Percentiles rank a stretch among this genome's conserved stretches.
These are phyloP conservation scores for Fratercula arctica DNA, from an alignment of 2,797 vertebrate genomes.

Conservation along the genomic window DNA sequence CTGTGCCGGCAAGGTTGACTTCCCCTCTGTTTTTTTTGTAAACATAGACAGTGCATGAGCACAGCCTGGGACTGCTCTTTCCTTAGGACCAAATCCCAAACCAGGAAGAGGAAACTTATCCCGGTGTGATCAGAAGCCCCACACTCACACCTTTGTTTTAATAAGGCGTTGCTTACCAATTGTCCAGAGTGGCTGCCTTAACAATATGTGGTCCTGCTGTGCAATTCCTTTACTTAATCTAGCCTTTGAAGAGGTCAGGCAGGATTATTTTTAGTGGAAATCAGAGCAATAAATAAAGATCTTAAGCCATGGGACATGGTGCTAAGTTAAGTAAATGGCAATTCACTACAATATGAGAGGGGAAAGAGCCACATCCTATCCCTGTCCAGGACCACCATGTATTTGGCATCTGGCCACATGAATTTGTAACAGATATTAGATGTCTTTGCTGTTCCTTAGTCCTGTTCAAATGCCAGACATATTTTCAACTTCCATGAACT, in stretches of 20 bases:
- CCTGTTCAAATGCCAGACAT: neutral
- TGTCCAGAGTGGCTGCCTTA: neutral
- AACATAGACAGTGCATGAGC: neutral
- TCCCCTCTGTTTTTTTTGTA: constrained; percentile 10
- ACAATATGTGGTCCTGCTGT: neutral
- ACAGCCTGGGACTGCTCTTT: neutral
- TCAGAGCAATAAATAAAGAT: neutral
- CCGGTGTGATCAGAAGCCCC: neutral
- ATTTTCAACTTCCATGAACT: neutral
- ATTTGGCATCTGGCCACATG: neutral
- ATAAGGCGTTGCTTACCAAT: neutral
- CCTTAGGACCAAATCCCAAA: neutral
- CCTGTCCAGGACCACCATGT: neutral
- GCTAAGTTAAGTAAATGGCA: neutral
- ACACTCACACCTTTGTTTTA: neutral
- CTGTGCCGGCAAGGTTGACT: constrained; percentile 16
- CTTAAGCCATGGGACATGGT: neutral
- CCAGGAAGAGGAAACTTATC: neutral
- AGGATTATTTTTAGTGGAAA: neutral
- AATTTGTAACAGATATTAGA: neutral
- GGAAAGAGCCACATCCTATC: neutral
- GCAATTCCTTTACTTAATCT: neutral
- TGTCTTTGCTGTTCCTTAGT: neutral
- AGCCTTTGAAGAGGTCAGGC: neutral
- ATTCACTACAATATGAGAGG: neutral